Evolutionary conservation across 2,797 vertebrate species (phyloP).

Genomic region (Micropoecilia bifurca): DNA sequence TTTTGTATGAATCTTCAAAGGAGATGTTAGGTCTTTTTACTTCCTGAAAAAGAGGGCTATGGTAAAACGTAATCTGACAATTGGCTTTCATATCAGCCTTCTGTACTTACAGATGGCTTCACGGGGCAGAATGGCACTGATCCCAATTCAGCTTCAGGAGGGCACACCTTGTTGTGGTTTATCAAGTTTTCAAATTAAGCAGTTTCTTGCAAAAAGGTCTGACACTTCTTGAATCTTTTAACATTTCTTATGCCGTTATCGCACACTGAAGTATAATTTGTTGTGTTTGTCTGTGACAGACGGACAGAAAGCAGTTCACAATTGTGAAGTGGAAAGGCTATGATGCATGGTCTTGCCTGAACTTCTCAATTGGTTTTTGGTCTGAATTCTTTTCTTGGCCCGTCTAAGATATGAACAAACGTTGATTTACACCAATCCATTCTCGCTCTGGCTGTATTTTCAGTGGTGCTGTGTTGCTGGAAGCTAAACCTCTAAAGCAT

Average conservation of each 20-base stretch:
- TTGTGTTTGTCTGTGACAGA: not conserved
- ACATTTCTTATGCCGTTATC: not conserved
- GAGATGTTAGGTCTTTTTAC: not conserved
- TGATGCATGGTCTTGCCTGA: not conserved
- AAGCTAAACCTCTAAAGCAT: not conserved
- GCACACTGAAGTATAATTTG: not conserved
- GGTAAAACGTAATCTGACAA: not conserved
- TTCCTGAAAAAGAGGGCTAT: not conserved
- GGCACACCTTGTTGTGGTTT: not conserved
- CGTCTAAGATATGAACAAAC: not conserved
- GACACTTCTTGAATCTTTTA: not conserved
- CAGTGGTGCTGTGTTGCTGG: not conserved
- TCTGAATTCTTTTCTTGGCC: not conserved
- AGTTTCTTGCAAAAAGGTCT: not conserved
- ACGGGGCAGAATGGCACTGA: not conserved
- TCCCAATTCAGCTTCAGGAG: not conserved
- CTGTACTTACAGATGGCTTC: not conserved
- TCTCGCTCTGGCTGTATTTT: not conserved
- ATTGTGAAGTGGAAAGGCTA: not conserved
- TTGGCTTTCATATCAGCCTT: not conserved
- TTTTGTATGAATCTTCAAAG: conserved; percentile 31
- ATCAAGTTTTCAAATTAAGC: not conserved
- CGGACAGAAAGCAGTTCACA: not conserved
- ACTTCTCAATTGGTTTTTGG: not conserved
- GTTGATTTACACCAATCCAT: not conserved